Evolutionary conservation across 2,113 vertebrate genomes (phyloP).

Genomic region (Xiphophorus hellerii): DNA sequence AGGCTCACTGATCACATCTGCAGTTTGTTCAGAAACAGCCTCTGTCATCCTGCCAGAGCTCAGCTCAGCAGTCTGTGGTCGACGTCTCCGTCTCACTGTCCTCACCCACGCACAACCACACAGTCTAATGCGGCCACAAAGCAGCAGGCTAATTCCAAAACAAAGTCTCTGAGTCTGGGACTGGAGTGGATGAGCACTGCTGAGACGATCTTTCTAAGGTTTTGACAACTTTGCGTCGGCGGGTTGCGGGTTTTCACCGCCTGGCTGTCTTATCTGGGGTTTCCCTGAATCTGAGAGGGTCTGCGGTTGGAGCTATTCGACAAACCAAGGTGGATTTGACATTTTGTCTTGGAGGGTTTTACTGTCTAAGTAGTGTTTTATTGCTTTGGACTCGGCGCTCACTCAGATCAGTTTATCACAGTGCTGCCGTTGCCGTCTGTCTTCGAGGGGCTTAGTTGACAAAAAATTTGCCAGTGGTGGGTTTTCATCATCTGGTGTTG

Average conservation of each 20-base stretch:
- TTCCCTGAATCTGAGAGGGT: conserved; percentile 42
- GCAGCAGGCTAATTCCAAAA: conserved; percentile 41
- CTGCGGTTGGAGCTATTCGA: conserved; percentile 50
- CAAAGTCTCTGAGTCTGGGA: conserved; percentile 57
- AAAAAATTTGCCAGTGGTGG: conserved; percentile 30
- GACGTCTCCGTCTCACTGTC: conserved; percentile 35
- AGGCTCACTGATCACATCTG: conserved; percentile 31
- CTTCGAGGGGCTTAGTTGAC: conserved; percentile 30
- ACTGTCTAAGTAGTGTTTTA: conserved; percentile 23
- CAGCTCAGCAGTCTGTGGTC: conserved; percentile 51
- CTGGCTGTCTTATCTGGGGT: conserved; percentile 41
- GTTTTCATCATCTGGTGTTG: conserved; percentile 53
- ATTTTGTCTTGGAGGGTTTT: conserved; percentile 45
- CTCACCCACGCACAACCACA: conserved; percentile 57
- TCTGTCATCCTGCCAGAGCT: conserved; percentile 32
- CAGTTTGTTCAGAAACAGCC: conserved; percentile 34
- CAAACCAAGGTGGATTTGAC: conserved; percentile 48
- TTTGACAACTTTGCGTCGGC: conserved; percentile 14
- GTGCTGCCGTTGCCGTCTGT: conserved; percentile 22
- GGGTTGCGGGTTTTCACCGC: conserved; percentile 30
- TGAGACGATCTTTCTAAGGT: conserved; percentile 24
- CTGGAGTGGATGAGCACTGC: conserved; percentile 31
- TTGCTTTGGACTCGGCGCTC: conserved; percentile 17
- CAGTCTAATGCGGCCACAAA: conserved; percentile 37
- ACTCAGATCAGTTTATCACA: conserved; percentile 37